Evolutionary conservation across 1,140 invertebrate species (phyloP), one percentile per base, ranked within the genome.

Genomic region (Ylistrum balloti): DNA sequence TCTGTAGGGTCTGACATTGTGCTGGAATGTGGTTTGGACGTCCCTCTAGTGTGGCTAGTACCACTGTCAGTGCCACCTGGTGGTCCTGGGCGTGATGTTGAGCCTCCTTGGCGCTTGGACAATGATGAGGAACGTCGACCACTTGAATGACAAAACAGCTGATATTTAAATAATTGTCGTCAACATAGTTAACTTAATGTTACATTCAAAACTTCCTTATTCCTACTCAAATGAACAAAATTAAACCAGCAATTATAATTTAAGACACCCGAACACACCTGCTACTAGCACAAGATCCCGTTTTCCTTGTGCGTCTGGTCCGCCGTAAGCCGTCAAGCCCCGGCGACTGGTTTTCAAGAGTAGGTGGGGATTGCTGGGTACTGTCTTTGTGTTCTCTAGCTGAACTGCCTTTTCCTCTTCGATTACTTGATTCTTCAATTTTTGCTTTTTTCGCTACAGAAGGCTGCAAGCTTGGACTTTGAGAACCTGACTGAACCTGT

Each of bases 221-320:
- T n/a, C n/a, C n/a, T n/a, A n/a, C n/a, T n/a, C n/a, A n/a, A n/a
- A n/a, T n/a, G n/a, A n/a, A n/a, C n/a, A n/a, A n/a, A n/a, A n/a
- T n/a, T n/a, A n/a, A n/a, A n/a, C n/a, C n/a, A n/a, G n/a, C n/a
- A n/a, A n/a, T n/a, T n/a, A n/a, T n/a, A n/a, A n/a, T n/a, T n/a
- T n/a, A n/a, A n/a, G n/a, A n/a, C n/a, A n/a, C n/a, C n/a, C n/a
- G n/a, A n/a, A 88, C 91, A 38, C 87, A 94, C 95, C 97, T 97
- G 93, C 97, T 97, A 92, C 97, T 98, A 92, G 98, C 97, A 96
- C 97, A 98, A 94, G 97, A 98, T 96, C 97, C 97, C 97, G 97
- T 97, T 96, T 97, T 97, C 94, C 94, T 96, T 92, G 93, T 93
- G 93, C 95, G 92, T 87, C 91, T 93, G 88, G 95, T 94, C 92